A percentile compares a stretch with the other conserved stretches of the same genome.
Conservation (phyloP, 2,113 vertebrate genomes). For the Etheostoma cragini region DNA sequence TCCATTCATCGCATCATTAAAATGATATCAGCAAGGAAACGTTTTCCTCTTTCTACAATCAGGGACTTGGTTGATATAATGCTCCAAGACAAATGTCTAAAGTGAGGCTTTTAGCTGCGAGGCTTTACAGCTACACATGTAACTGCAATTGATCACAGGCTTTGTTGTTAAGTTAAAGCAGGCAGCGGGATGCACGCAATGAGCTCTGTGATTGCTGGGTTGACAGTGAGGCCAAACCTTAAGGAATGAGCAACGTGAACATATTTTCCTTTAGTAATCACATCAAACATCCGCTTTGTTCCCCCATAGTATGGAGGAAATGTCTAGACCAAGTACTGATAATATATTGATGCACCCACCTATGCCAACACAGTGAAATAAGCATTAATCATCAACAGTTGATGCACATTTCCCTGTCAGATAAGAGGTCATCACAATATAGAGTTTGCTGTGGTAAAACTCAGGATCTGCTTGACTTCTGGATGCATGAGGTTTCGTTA, state of each 20-base stretch:
- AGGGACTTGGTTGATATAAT: not conserved
- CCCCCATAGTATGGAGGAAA: not conserved
- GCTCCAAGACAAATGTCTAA: not conserved
- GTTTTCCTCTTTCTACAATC: not conserved
- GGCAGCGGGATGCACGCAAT: conserved; percentile 3
- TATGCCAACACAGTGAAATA: no score
- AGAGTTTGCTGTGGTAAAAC: no score
- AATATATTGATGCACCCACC: no score
- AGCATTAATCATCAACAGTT: no score
- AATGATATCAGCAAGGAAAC: conserved; percentile 25
- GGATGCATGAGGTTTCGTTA: no score
- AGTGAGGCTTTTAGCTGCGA: conserved; percentile 13
- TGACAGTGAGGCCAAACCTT: not conserved
- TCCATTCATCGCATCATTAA: not conserved
- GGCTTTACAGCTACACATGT: conserved; percentile 16
- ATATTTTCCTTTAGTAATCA: conserved; percentile 30
- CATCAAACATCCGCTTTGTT: conserved; percentile 4
- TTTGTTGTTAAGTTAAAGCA: conserved; percentile 10
- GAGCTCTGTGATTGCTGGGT: conserved; percentile 30
- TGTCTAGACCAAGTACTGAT: not conserved
- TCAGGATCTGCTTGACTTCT: no score
- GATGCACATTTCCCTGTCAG: no score
- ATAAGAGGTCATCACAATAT: no score
- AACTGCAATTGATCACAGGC: conserved; percentile 22
- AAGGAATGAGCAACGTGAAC: conserved; percentile 14